Base-by-base conservation (phyloP, 2,113 vertebrate genomes). In the Phaethornis superciliosus region DNA sequence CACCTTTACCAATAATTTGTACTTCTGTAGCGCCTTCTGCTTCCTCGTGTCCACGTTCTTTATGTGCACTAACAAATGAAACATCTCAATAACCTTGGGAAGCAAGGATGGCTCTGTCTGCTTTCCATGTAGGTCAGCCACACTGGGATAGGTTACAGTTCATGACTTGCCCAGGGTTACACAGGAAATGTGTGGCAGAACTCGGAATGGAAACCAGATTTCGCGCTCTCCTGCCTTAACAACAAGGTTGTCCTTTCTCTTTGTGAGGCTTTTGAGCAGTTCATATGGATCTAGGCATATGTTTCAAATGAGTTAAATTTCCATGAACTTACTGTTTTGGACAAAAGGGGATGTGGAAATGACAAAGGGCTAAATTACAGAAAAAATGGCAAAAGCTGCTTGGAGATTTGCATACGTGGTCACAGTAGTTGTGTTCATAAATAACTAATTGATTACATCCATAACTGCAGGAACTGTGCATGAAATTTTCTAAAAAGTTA, bases 141-240 rank as follows among this genome's bases (percentile, higher is more conserved):
- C 62, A 4, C 82, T 3, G 81, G 28, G 81, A 81, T 91, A 84
- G 82, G 82, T 97, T 97, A 95, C 88, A 96, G 92, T 94, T 97
- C 96, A 97, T 33, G 92, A 90, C 94, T 96, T 84, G 95, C 95
- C 91, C 96, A 97, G 83, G 94, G 96, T 96, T 93, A 97, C 92
- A 44, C 90, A 96, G 95, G 96, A 97, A 96, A 94, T 90, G 85
- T 95, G 94, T 88, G 95, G 96, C 95, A 96, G 94, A 60, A 46
- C 88, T 95, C 79, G 4, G 88, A 95, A 97, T 97, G 90, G 85
- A 97, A 97, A 96, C 93, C 96, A 96, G 93, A 96, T 97, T 96
- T 97, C 85, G 22, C 47, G 85, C 94, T 96, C 94, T 93, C 91
- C 54, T 86, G 94, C 92, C 94, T 95, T 75, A 84, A 95, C 91